Evolutionary conservation across 2,113 vertebrate genomes (phyloP), one percentile per base, ranked within the genome.

Genomic region (Myiagra hebetior): DNA sequence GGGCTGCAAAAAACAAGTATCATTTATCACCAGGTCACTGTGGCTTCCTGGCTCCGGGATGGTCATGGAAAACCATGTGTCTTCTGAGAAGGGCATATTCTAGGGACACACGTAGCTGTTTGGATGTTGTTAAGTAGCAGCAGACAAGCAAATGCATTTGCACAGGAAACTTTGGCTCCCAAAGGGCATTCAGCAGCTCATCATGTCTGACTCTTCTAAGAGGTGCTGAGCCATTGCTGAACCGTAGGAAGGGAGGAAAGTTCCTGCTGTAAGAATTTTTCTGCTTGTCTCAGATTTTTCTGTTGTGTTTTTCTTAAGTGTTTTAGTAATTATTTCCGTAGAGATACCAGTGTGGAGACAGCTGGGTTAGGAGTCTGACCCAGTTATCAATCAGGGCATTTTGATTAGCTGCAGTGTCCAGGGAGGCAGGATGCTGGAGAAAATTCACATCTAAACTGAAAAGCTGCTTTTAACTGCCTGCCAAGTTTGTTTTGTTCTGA

Each of bases 181-280:
- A 5, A 52, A 85, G 79, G 79, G 21, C 75, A 74, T 96, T 88
- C 90, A 88, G 8, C 93, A 96, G 85, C 85, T 96, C 83, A 93
- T 96, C 72, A 70, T 23, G 76, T 78, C 85, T 91, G 67, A 74
- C 35, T 74, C 72, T 90, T 53, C 93, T 84, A 64, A 74, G 91
- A 95, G 82, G 76, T 95, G 90, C 90, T 86, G 90, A 97, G 85
- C 82, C 64, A 67, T n/a, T 42, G 52, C 68, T 91, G 70, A 93
- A 42, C n/a, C 1, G 1, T 90, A 68, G 76, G 68, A 87, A 89
- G 59, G 26, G 72, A 89, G 52, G 68, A 63, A 73, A 60, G 27
- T 56, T 92, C 67, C 64, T 86, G 47, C 69, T 84, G 18, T 60
- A 52, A 70, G 55, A 85, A 37, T 88, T 85, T 52, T 94, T 90